Evolutionary conservation across 64 coral and sea anemone genomes (phyloP).

Genomic region (Orbicella faveolata): DNA sequence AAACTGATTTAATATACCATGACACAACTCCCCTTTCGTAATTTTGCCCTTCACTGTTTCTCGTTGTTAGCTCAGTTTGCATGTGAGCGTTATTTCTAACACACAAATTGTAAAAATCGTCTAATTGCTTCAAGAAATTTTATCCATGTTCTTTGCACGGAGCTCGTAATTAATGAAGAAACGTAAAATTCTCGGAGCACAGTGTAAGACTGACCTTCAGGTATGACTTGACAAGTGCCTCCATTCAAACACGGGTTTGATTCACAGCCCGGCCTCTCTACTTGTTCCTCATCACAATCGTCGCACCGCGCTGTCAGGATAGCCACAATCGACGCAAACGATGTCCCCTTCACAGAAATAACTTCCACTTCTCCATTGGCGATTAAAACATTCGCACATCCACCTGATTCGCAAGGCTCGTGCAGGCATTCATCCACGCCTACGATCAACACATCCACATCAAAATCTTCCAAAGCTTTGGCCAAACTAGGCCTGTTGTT

Average conservation of each 20-base stretch:
- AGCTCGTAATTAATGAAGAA: too few species aligned
- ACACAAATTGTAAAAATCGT: too few species aligned
- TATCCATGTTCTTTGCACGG: too few species aligned
- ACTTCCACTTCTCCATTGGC: slow-evolving; percentile 65
- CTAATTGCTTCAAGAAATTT: too few species aligned
- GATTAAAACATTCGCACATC: slow-evolving; percentile 56
- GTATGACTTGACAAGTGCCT: slow-evolving; percentile 70
- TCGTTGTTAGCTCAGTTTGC: too few species aligned
- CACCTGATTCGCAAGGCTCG: slow-evolving; percentile 69
- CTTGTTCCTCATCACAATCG: slow-evolving; percentile 35
- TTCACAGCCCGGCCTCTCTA: slow-evolving; percentile 14
- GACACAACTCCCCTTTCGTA: too few species aligned
- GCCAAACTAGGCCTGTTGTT: slow-evolving; percentile 25
- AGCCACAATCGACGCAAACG: slow-evolving; percentile 74
- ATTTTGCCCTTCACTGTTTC: too few species aligned
- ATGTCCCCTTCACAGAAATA: slow-evolving; percentile 36
- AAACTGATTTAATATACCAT: too few species aligned
- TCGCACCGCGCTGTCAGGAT: slow-evolving; percentile 60
- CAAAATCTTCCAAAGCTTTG: background rate
- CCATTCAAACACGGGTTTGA: slow-evolving; percentile 71
- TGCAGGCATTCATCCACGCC: slow-evolving; percentile 82
- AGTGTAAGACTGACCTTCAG: slow-evolving; percentile 59
- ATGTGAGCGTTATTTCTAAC: too few species aligned
- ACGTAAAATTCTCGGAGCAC: background rate
- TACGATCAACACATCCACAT: slow-evolving; percentile 42